Conservation (phyloP, 2,797 vertebrate species). For the Heterohyrax brucei region DNA sequence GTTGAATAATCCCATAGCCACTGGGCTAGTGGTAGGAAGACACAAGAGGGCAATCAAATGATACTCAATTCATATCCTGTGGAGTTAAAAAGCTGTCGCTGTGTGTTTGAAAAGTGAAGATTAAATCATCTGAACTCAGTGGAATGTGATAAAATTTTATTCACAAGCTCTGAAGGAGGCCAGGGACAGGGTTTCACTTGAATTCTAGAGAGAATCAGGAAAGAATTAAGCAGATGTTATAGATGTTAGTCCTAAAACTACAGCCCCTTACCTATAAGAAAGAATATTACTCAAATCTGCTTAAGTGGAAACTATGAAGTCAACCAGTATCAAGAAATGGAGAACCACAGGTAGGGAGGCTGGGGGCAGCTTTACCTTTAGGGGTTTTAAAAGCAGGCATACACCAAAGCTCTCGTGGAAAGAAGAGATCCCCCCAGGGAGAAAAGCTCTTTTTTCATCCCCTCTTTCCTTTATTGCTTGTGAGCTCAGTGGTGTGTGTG, state of each 20-base stretch:
- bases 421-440: not conserved
- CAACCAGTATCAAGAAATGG: slow-evolving; percentile 30
- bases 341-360: not conserved
- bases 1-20: not conserved
- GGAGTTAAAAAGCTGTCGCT: not conserved
- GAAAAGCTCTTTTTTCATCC: not conserved
- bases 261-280: not conserved
- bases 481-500: not conserved
- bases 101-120: not conserved
- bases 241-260: not conserved
- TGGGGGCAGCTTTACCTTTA: not conserved
- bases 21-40: not conserved
- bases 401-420: not conserved
- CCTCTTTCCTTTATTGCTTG: not conserved
- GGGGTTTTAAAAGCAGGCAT: slow-evolving; percentile 37
- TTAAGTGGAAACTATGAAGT: not conserved
- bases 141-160: slow-evolving; percentile 8
- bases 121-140: slow-evolving; percentile 17
- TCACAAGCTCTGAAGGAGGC: not conserved
- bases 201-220: slow-evolving; percentile 26
- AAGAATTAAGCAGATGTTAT: not conserved
- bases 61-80: not conserved
- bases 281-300: not conserved
- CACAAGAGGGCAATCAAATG: not conserved
- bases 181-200: not conserved